phyloP scores from a whole-genome alignment of 2,797 vertebrate species.

The Schizopygopsis malacanthus region DNA sequence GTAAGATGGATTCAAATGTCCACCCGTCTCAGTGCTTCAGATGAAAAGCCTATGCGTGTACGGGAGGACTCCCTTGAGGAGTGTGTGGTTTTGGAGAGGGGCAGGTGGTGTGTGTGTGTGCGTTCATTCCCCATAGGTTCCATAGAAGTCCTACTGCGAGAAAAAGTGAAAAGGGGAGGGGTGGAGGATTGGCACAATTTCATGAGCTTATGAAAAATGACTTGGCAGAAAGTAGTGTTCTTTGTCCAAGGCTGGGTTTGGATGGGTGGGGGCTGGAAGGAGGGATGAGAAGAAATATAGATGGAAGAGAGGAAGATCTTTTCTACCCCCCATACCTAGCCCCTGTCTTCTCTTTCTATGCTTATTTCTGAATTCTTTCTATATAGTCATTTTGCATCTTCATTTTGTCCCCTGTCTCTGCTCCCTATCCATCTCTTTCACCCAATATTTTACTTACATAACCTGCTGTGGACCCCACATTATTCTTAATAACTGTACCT shows the following conservation, averaged over 20 bases:
- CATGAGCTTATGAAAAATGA: constrained; percentile 75
- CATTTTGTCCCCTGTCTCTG: constrained; percentile 17
- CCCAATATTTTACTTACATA: constrained; percentile 2
- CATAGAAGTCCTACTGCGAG: constrained; percentile 17
- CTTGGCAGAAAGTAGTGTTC: constrained; percentile 68
- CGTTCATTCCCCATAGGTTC: constrained; percentile 40
- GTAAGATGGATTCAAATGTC: constrained; percentile 59
- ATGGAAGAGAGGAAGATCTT: constrained; percentile 50
- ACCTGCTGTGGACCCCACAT: background rate
- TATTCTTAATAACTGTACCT: constrained; percentile 5
- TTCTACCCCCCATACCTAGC: background rate
- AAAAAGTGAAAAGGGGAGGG: constrained; percentile 32
- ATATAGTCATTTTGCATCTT: background rate
- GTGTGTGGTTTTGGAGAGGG: constrained; percentile 55
- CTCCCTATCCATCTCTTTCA: constrained; percentile 50
- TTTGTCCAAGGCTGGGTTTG: constrained; percentile 63
- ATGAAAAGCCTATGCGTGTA: constrained; percentile 57
- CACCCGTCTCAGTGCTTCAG: constrained; percentile 47
- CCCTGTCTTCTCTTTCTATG: constrained; percentile 42
- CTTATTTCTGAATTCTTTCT: constrained; percentile 45
- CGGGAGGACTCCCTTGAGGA: constrained; percentile 49
- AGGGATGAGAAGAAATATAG: constrained; percentile 56
- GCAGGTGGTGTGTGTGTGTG: constrained; percentile 52
- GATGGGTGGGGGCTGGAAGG: constrained; percentile 32
- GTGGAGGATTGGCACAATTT: constrained; percentile 70